Conservation (phyloP, 2,113 vertebrate genomes). For the Coregonus clupeaformis region DNA sequence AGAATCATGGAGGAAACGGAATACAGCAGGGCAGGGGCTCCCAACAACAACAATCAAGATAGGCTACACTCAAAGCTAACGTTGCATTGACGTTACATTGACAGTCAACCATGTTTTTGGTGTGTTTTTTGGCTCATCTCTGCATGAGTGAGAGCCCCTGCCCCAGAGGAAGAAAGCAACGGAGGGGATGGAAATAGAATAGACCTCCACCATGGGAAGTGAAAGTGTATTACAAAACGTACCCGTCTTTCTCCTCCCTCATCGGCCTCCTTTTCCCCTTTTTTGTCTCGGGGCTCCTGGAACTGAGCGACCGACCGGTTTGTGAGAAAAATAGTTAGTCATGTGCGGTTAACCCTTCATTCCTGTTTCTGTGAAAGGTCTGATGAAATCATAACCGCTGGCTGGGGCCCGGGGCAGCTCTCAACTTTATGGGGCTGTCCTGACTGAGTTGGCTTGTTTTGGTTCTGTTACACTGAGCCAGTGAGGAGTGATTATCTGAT, state of each 20-base stretch:
- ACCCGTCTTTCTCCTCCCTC: conserved; percentile 42
- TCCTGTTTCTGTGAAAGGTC: conserved; percentile 55
- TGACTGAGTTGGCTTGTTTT: neutral
- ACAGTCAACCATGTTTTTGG: neutral
- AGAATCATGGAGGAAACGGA: neutral
- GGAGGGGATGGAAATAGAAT: conserved; percentile 64
- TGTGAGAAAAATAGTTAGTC: conserved; percentile 3
- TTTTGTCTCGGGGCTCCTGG: conserved; percentile 34
- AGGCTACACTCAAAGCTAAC: neutral
- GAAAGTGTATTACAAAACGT: conserved; percentile 75
- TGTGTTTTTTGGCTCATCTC: neutral
- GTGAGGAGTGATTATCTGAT: neutral
- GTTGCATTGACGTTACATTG: neutral
- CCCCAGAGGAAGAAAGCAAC: conserved; percentile 43
- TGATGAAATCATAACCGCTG: conserved; percentile 65
- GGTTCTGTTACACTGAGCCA: neutral
- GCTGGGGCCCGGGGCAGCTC: conserved; percentile 14
- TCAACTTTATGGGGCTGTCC: conserved; percentile 11
- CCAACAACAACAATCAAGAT: neutral
- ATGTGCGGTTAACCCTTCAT: conserved; percentile 50
- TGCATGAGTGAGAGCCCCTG: neutral
- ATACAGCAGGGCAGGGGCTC: neutral
- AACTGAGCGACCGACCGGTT: conserved; percentile 21
- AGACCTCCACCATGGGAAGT: conserved; percentile 65
- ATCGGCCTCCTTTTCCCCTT: conserved; percentile 39